Conservation (phyloP, 2,888 invertebrate genomes). For the Sarcophaga rosellei region DNA sequence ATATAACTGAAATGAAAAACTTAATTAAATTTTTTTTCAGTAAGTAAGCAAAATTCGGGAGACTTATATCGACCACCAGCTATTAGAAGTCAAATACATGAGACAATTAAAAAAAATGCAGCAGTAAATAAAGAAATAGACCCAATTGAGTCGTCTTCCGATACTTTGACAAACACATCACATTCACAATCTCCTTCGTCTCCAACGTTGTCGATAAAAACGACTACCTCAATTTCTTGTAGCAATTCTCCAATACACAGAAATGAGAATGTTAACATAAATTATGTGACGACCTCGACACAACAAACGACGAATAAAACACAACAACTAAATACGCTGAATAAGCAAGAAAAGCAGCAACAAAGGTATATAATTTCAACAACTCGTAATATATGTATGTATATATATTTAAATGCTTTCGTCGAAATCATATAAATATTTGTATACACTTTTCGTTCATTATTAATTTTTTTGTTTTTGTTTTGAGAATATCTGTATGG, state of each 20-base stretch:
- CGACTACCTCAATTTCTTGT: slow-evolving; percentile 70
- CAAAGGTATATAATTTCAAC: slow-evolving; percentile 47
- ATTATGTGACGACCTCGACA: slow-evolving; percentile 65
- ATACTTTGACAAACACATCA: slow-evolving; percentile 9
- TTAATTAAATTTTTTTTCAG: slow-evolving; percentile 52
- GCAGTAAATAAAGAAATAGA: slow-evolving; percentile 22
- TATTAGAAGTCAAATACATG: slow-evolving; percentile 77
- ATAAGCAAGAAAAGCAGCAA: slow-evolving; percentile 67
- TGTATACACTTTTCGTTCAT: neutral
- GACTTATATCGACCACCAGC: slow-evolving; percentile 83
- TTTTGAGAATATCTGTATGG: slow-evolving; percentile 37
- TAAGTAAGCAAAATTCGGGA: slow-evolving; percentile 77
- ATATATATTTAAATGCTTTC: slow-evolving; percentile 11
- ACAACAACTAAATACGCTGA: slow-evolving; percentile 62
- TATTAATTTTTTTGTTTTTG: slow-evolving; percentile 10
- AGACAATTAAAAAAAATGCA: slow-evolving; percentile 53
- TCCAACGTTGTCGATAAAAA: slow-evolving; percentile 61
- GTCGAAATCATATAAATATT: neutral
- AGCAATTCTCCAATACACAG: slow-evolving; percentile 72
- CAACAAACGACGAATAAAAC: slow-evolving; percentile 45
- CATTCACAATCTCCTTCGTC: slow-evolving; percentile 7
- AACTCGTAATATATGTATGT: neutral
- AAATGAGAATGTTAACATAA: slow-evolving; percentile 67
- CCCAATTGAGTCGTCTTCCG: slow-evolving; percentile 14
- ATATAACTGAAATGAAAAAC: neutral